These are phyloP conservation scores for Microtus ochrogaster DNA, from an alignment of 2,113 vertebrate species.

Conservation along the genomic window DNA sequence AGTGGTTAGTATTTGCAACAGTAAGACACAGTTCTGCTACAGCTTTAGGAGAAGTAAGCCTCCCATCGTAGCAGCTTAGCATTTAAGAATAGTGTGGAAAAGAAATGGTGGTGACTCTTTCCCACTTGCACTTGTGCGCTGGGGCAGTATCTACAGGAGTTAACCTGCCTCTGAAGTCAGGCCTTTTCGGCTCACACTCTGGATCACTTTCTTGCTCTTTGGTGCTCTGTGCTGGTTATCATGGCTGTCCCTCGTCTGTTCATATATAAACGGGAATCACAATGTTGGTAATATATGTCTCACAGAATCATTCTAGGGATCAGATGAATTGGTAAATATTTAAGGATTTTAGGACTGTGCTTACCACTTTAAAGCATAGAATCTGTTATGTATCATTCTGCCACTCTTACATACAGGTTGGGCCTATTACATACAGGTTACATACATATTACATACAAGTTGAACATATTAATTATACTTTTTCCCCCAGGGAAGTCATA, in stretches of 20 bases:
- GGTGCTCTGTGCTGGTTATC: not conserved
- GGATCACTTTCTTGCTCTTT: not conserved
- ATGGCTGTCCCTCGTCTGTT: not conserved
- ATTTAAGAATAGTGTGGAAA: not conserved
- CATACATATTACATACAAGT: no score
- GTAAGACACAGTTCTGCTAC: not conserved
- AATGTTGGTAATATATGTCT: not conserved
- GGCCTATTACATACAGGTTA: no score
- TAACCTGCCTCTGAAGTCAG: not conserved
- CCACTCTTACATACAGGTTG: not conserved
- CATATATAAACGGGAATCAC: not conserved
- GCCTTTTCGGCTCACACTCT: not conserved
- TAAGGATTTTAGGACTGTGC: not conserved
- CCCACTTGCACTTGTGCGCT: not conserved
- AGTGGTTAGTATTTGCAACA: not conserved
- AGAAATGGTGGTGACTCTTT: not conserved
- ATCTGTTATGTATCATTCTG: not conserved
- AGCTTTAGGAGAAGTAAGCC: not conserved
- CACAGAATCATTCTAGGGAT: not conserved
- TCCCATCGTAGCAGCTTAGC: not conserved
- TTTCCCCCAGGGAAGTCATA: not conserved
- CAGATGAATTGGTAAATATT: not conserved
- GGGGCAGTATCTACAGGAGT: not conserved
- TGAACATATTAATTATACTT: not conserved
- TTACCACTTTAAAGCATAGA: conserved; percentile 3